Evolutionary conservation across 2,888 invertebrate species (phyloP).

Genomic region (Chrysolina oricalcia): DNA sequence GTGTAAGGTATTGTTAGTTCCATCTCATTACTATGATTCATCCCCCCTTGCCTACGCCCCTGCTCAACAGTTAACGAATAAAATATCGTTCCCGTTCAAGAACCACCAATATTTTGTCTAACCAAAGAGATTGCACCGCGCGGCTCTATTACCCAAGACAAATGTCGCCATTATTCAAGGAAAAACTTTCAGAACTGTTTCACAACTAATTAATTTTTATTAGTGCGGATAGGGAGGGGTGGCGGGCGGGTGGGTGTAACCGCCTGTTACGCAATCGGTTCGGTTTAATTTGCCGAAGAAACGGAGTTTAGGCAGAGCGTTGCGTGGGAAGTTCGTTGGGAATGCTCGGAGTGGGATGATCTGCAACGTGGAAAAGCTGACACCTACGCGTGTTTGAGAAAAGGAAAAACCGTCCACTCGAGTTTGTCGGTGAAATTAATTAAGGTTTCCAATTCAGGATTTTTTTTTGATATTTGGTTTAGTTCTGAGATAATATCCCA

Average conservation of each 20-base stretch:
- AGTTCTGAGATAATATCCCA: too few relatives aligned
- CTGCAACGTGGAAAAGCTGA: not conserved
- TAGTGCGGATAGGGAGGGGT: slow-evolving; percentile 8
- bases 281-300: slow-evolving; percentile 29
- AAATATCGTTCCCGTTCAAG: slow-evolving; percentile 41
- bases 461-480: too few relatives aligned
- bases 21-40: too few relatives aligned
- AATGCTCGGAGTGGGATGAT: not conserved
- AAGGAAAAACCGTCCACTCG: not conserved
- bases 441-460: not conserved
- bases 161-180: slow-evolving; percentile 23
- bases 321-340: slow-evolving; percentile 3
- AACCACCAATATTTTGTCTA: slow-evolving; percentile 43
- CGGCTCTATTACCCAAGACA: slow-evolving; percentile 26
- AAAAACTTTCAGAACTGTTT: slow-evolving; percentile 20
- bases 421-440: not conserved
- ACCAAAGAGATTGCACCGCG: slow-evolving; percentile 37
- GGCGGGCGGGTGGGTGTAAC: not conserved
- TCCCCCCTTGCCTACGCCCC: slow-evolving; percentile 11
- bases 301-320: slow-evolving; percentile 3
- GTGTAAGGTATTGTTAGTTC: not conserved
- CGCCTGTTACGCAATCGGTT: slow-evolving; percentile 29
- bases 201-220: slow-evolving; percentile 33
- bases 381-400: not conserved
- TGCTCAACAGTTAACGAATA: slow-evolving; percentile 28